Evolutionary conservation across 2,797 vertebrate species (phyloP).

Genomic region (Chiroxiphia lanceolata): DNA sequence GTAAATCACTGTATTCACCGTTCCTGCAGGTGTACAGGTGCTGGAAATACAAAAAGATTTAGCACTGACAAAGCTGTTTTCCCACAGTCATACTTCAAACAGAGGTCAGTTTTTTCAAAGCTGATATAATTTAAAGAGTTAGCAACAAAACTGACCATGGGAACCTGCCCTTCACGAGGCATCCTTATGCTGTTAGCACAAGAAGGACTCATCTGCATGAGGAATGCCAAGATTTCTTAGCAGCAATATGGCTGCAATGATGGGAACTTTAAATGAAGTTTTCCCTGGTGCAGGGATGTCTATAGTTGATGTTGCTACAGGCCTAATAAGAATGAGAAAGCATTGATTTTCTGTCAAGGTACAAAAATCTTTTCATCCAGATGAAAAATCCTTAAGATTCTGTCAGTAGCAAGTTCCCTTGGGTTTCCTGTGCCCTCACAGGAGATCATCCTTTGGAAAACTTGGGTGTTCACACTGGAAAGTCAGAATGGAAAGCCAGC

Average conservation of each 20-base stretch:
- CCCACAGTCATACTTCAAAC: neutral
- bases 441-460: neutral
- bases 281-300: neutral
- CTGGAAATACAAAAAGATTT: neutral
- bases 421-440: neutral
- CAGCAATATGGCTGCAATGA: neutral
- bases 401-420: neutral
- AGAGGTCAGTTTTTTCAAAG: neutral
- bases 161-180: neutral
- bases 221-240: neutral
- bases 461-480: neutral
- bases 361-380: neutral
- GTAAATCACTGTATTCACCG: neutral
- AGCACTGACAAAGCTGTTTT: neutral
- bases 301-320: neutral
- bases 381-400: neutral
- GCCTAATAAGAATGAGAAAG: slow-evolving; percentile 17
- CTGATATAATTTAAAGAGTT: neutral
- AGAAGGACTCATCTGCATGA: neutral
- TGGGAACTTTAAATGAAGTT: neutral
- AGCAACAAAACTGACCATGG: neutral
- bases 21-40: neutral
- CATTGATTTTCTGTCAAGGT: slow-evolving; percentile 46
- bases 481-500: neutral
- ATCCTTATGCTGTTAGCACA: neutral